Percentiles rank a stretch among this genome's conserved stretches.
phyloP scores from a whole-genome alignment of 2,888 invertebrate species.

The Terebella lapidaria region DNA sequence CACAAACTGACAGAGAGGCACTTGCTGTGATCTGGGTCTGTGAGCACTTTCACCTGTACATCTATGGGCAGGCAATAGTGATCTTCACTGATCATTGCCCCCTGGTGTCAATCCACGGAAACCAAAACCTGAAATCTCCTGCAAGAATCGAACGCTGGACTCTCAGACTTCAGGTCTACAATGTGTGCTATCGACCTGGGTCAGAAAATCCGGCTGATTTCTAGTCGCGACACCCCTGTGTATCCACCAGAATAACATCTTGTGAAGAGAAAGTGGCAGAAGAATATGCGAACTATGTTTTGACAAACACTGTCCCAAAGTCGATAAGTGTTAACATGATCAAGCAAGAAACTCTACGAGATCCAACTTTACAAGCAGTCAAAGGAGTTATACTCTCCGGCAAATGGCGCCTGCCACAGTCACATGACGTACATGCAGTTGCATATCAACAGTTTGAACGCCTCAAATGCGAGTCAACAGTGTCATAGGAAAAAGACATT shows the following conservation, averaged over 20 bases:
- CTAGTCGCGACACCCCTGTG: background rate
- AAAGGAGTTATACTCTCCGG: background rate
- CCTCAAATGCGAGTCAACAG: too few species aligned
- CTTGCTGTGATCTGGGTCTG: background rate
- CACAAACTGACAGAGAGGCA: background rate
- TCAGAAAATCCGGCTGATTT: background rate
- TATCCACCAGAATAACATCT: background rate
- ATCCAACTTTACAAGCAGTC: slow-evolving; percentile 5
- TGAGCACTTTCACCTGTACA: background rate
- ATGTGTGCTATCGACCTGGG: background rate
- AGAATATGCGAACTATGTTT: slow-evolving; percentile 27
- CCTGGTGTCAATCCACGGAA: background rate
- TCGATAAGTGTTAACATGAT: slow-evolving; percentile 30
- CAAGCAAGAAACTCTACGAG: slow-evolving; percentile 11
- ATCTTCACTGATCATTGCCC: background rate
- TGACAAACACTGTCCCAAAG: slow-evolving; percentile 18
- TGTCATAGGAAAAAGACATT: background rate
- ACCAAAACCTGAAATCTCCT: background rate
- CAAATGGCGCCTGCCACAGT: background rate
- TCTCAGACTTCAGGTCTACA: background rate
- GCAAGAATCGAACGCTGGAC: background rate
- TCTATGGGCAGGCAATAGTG: background rate
- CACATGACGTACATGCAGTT: too few species aligned
- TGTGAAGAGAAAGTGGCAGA: slow-evolving; percentile 23
- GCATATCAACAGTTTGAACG: background rate